A percentile compares a stretch with the other conserved stretches of the same genome.
Evolutionary conservation across 2,797 vertebrate species (phyloP).

Genomic region (Pseudocheirus occidentalis): DNA sequence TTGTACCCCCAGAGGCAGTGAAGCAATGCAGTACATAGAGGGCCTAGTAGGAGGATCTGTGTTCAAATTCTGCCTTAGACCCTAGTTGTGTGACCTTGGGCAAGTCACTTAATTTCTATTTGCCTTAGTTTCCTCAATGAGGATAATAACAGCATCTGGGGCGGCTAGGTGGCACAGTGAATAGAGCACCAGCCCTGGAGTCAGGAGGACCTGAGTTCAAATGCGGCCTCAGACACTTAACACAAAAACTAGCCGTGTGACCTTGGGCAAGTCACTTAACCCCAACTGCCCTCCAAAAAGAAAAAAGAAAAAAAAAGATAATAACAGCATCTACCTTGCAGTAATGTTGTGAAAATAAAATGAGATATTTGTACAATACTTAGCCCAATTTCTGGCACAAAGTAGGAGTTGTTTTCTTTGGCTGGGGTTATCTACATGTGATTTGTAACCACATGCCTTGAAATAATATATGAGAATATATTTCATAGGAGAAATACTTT

Average conservation of each 20-base stretch:
- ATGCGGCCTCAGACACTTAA: background rate
- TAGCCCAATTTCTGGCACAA: background rate
- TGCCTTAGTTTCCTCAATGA: too few species aligned
- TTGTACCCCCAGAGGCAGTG: background rate
- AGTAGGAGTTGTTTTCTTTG: background rate
- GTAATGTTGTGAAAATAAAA: background rate
- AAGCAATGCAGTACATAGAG: background rate
- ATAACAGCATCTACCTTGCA: background rate
- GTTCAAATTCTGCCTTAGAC: background rate
- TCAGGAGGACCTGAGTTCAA: background rate
- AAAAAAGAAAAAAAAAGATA: too few species aligned
- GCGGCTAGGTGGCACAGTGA: too few species aligned
- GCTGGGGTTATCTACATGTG: background rate
- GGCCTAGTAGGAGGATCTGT: background rate
- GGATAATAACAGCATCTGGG: too few species aligned
- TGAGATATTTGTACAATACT: background rate
- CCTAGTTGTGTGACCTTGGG: too few species aligned
- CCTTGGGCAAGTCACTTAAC: too few species aligned
- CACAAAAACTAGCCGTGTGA: too few species aligned
- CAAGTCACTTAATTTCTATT: too few species aligned
- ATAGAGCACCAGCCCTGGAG: too few species aligned
- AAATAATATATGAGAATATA: background rate
- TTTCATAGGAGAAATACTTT: background rate
- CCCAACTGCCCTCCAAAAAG: too few species aligned
- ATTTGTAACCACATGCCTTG: background rate